These are phyloP conservation scores for Nansenia antarctica DNA, from an alignment of 2,113 vertebrate species.

Conservation along the genomic window DNA sequence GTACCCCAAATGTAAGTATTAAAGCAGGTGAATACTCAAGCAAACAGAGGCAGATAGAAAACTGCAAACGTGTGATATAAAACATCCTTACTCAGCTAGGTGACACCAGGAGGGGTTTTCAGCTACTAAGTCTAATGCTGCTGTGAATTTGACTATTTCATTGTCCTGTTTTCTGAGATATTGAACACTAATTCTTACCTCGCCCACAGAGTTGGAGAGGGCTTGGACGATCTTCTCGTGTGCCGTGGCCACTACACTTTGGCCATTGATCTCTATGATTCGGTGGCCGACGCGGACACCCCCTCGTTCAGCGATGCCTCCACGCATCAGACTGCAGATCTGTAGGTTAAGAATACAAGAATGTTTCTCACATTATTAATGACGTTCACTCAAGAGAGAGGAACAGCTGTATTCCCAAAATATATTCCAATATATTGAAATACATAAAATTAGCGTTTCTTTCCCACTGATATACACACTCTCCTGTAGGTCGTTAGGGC, in stretches of 20 bases:
- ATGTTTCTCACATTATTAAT: neutral
- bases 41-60: no score
- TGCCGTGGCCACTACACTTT: conserved; percentile 96
- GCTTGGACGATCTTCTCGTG: conserved; percentile 99
- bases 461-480: no score
- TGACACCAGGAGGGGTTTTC: no score
- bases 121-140: no score
- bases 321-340: conserved; percentile 98
- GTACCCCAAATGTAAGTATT: neutral
- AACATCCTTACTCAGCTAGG: no score
- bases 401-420: neutral
- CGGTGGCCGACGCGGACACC: conserved; percentile 95
- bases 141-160: neutral
- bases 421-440: no score
- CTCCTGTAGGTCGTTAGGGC: no score
- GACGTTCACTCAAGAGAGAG: neutral
- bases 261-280: conserved; percentile 98
- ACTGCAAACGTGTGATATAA: no score
- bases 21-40: neutral
- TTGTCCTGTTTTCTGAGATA: neutral
- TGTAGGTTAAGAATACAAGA: conserved; percentile 50
- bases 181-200: conserved; percentile 77
- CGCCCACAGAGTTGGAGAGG: conserved; percentile 95
- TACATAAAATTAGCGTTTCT: no score
- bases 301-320: conserved; percentile 95